phyloP scores from a whole-genome alignment of 2,797 vertebrate genomes.

The Semotilus atromaculatus region DNA sequence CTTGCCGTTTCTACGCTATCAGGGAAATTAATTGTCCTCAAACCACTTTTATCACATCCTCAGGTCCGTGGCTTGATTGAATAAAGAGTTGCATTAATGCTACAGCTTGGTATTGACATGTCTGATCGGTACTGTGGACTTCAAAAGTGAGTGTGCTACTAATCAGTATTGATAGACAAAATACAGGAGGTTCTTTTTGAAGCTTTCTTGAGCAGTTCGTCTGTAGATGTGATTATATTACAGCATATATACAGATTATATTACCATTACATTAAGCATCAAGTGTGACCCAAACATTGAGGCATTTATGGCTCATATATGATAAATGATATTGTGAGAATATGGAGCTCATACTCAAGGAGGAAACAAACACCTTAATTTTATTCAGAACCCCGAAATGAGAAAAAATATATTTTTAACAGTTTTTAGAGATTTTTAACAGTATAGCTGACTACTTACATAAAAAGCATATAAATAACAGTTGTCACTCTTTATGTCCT shows the following conservation, averaged over 20 bases:
- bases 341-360: background rate
- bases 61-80: conserved; percentile 46
- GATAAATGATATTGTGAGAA: background rate
- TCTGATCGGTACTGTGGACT: conserved; percentile 15
- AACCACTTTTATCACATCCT: conserved; percentile 60
- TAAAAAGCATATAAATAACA: background rate
- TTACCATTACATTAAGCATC: background rate
- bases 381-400: background rate
- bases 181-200: conserved; percentile 1
- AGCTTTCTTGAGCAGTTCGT: background rate
- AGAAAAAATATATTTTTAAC: background rate
- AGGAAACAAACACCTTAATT: background rate
- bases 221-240: background rate
- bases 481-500: background rate
- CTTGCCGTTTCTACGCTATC: conserved; percentile 69
- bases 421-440: background rate
- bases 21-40: conserved; percentile 63
- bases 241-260: background rate
- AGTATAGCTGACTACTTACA: background rate
- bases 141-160: conserved; percentile 3
- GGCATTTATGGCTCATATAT: background rate
- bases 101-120: conserved; percentile 50
- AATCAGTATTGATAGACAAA: conserved; percentile 37
- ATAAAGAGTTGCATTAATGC: conserved; percentile 55
- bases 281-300: background rate